Base-by-base conservation (phyloP, 2,113 vertebrate genomes). In the Bubo bubo region DNA sequence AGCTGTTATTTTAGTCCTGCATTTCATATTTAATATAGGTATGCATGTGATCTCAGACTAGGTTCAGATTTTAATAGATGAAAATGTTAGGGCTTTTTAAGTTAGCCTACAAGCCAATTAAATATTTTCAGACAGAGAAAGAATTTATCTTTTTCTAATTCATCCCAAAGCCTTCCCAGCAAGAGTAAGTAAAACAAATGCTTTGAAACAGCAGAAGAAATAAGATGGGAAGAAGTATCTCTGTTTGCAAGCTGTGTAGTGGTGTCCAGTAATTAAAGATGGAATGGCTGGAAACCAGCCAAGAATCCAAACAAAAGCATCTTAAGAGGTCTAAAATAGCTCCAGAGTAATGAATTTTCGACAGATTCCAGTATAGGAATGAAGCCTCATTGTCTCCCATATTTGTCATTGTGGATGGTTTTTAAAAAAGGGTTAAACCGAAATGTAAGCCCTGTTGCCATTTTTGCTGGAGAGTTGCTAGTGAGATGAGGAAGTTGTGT, bases 31-130 rank as follows among this genome's bases (percentile, higher is more conserved):
- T 96, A 60, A 90, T 90, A 66, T 24, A 86, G 75, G 37, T 49
- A 53, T 43, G 58, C 70, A 59, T 93, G 50, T 94, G 86, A 83
- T 95, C 95, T 96, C 73, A 76, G 93, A 79, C 93, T 86, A 84
- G 74, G 70, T 92, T 96, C 94, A 96, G 86, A 92, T 93, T 85
- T 96, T 79, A 95, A 79, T 70, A 95, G 94, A 94, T 89, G 60
- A 91, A 96, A 96, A 94, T 82, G 64, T 91, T 83, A 86, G 79
- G 64, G 39, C 62, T 94, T 95, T 93, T 92, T 75, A 92, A 76
- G 71, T 50, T 91, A 96, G n/a, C 81, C 85, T 87, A 82, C 52
- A 88, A 93, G 58, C 66, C 96, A 97, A 84, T 97, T 95, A 95
- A 90, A 35, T 94, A 63, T 97, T 95, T 97, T 95, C 83, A 95